Conservation (phyloP, 2,888 invertebrate genomes). For the Diogma glabrata region DNA sequence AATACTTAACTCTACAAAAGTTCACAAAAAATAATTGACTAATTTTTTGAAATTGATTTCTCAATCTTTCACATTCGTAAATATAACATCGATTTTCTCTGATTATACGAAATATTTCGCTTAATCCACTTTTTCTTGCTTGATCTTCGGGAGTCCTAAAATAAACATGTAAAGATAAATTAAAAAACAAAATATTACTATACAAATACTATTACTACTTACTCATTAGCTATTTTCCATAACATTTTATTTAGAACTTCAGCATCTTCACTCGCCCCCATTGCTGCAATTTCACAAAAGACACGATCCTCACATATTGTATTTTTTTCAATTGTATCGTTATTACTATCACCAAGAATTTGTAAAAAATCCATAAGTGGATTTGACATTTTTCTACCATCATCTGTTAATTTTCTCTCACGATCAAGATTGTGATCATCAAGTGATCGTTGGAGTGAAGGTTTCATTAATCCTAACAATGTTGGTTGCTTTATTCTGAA, state of each 20-base stretch:
- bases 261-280: slow-evolving; percentile 2
- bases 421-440: too few species aligned
- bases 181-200: not conserved
- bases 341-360: slow-evolving; percentile 1
- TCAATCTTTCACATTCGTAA: slow-evolving; percentile 10
- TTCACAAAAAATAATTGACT: too few species aligned
- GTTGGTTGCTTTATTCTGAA: too few species aligned
- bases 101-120: slow-evolving; percentile 9
- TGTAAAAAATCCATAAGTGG: slow-evolving; percentile 12
- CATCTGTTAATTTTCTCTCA: not conserved
- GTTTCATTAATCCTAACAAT: too few species aligned
- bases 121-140: slow-evolving; percentile 8
- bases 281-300: slow-evolving; percentile 10
- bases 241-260: slow-evolving; percentile 11
- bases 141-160: slow-evolving; percentile 8
- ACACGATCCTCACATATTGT: slow-evolving; percentile 11
- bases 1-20: too few species aligned
- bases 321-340: not conserved
- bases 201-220: not conserved
- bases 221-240: slow-evolving; percentile 14
- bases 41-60: not conserved
- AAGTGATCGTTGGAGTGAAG: not conserved
- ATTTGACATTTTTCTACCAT: slow-evolving; percentile 1
- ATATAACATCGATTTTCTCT: slow-evolving; percentile 9
- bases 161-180: not conserved